phyloP scores from a whole-genome alignment of 2,888 invertebrate species.

The Iselma pallidipennis region DNA sequence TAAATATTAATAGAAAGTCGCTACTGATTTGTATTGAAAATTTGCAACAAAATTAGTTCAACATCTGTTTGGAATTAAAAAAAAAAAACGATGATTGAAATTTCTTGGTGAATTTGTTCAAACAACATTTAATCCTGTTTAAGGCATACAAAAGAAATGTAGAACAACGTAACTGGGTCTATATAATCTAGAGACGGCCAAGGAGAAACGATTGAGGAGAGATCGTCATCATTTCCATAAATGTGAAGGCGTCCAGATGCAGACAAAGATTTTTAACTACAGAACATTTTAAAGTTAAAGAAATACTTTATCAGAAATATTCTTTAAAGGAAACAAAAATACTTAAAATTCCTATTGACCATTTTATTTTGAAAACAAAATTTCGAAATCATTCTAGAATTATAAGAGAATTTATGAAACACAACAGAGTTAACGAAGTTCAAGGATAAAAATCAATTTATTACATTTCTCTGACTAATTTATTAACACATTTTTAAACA shows the following conservation, averaged over 20 bases:
- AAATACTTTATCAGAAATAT: too few species aligned
- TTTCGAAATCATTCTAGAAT: neutral
- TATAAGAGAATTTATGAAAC: neutral
- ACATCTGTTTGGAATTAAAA: neutral
- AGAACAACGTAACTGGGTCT: constrained; percentile 31
- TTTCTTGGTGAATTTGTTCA: neutral
- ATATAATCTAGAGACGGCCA: constrained; percentile 23
- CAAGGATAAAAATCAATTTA: neutral
- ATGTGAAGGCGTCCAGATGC: constrained; percentile 24
- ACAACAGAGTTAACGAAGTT: neutral
- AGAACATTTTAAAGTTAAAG: too few species aligned
- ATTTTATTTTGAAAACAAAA: neutral
- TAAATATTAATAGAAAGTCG: neutral
- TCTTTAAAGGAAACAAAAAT: neutral
- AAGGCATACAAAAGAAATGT: constrained; percentile 28
- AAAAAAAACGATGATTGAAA: constrained; percentile 1
- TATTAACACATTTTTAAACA: neutral
- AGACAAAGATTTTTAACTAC: constrained; percentile 16
- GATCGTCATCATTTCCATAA: constrained; percentile 28
- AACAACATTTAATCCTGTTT: constrained; percentile 14
- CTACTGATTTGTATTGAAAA: neutral
- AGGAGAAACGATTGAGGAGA: constrained; percentile 26
- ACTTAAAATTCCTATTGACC: neutral
- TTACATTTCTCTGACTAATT: neutral
- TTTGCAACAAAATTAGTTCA: neutral